Percentiles rank a stretch among this genome's conserved stretches.
phyloP scores from a whole-genome alignment of 2,797 vertebrate species.

The Synaphobranchus kaupii region DNA sequence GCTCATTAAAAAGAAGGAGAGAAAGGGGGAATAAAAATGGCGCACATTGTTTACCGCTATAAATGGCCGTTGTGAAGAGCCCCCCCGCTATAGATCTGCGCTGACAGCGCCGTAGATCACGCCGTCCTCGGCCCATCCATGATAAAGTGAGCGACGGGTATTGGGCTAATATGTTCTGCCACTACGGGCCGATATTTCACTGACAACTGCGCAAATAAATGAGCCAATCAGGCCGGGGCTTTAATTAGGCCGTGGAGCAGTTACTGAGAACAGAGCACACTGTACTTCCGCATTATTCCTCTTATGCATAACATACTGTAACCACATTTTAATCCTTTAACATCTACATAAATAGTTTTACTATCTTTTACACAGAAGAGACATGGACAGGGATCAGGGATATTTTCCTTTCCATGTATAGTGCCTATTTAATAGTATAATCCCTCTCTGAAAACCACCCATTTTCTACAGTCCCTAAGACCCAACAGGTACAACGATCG shows the following conservation, averaged over 20 bases:
- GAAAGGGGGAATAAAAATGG: conserved; percentile 61
- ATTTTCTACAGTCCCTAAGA: background rate
- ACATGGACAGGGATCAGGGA: background rate
- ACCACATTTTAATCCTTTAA: background rate
- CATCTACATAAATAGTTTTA: background rate
- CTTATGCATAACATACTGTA: background rate
- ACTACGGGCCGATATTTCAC: background rate
- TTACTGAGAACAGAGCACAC: background rate
- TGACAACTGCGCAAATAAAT: conserved; percentile 10
- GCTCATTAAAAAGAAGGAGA: conserved; percentile 96
- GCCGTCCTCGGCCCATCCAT: background rate
- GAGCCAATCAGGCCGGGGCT: background rate
- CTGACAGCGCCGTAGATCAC: conserved; percentile 14
- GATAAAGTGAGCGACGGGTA: background rate
- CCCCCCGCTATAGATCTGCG: conserved; percentile 14
- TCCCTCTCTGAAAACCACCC: background rate
- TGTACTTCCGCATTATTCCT: background rate
- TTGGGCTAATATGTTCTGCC: conserved; percentile 8
- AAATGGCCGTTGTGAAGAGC: background rate
- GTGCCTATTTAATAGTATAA: background rate
- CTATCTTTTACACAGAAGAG: background rate
- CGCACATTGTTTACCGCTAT: conserved; percentile 4
- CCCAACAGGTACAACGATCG: background rate
- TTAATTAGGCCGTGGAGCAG: conserved; percentile 5
- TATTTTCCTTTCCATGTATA: background rate